Evolutionary conservation across 2,888 invertebrate species (phyloP), one percentile per base, ranked within the genome.

Genomic region (Sericinus montela): DNA sequence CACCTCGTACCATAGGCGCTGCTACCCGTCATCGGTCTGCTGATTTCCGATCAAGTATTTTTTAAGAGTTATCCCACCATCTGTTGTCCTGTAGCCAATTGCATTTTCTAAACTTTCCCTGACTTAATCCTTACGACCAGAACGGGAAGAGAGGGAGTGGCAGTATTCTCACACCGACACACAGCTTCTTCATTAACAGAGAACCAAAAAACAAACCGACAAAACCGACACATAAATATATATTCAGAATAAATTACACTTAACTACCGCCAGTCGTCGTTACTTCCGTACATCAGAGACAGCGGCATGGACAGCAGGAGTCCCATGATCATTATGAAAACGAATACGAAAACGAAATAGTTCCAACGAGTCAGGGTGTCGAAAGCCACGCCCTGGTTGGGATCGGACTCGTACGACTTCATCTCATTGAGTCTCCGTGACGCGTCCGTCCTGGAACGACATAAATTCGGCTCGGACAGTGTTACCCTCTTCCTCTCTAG

Each of bases 281-380:
- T 14, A 15, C 30, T 10, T 60, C 57, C 15, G 28, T 68, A 55
- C 5, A 62, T 57, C 32, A 58, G 56, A 1, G 60, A 57, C 1
- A 72, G 1, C 0, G 79, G 72, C 19, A 67, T 52, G 1, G 72
- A 59, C 10, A 77, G 14, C 4, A 72, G 15, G n/a, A 75, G 32
- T 11, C 68, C 53, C 11, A 74, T 38, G n/a, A 71, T 37, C 48
- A 71, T 45, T 10, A 55, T 57, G 45, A 59, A 60, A 1, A 75
- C 58, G 6, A 78, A 38, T 19, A 77, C 52, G 8, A 66, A 41
- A 8, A 69, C 53, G 6, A 77, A 51, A 38, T 60, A 67, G 45
- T 79, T 62, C 11, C 42, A 32, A 11, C 11, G 41, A 8, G 16
- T 41, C 14, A 50, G 23, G 25, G 29, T 9, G 0, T 40, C 25